Evolutionary conservation across 2,888 invertebrate species (phyloP).

Genomic region (Cistogaster globosa): DNA sequence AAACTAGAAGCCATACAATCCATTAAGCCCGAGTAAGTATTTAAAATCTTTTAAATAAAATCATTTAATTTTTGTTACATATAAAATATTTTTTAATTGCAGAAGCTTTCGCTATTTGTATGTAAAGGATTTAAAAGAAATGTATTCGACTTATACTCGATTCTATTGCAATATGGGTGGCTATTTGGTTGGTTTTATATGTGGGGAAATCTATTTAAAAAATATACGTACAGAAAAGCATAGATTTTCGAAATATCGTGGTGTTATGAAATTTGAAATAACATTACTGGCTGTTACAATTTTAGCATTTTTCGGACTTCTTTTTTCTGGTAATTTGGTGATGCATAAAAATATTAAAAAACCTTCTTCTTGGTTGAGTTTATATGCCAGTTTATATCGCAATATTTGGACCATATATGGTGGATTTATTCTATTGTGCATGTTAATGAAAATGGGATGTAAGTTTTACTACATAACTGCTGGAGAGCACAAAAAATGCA

Average conservation of each 20-base stretch:
- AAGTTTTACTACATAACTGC: slow-evolving; percentile 63
- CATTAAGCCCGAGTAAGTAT: slow-evolving; percentile 77
- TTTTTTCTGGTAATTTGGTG: slow-evolving; percentile 78
- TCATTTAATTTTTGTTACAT: background rate
- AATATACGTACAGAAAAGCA: slow-evolving; percentile 7
- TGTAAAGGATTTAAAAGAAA: slow-evolving; percentile 77
- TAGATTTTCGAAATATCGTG: slow-evolving; percentile 58
- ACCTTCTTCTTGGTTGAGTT: slow-evolving; percentile 79
- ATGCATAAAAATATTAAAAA: slow-evolving; percentile 77
- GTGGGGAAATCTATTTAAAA: slow-evolving; percentile 57
- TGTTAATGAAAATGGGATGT: slow-evolving; percentile 80
- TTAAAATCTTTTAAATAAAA: no score
- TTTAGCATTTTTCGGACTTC: slow-evolving; percentile 67
- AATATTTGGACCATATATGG: slow-evolving; percentile 81
- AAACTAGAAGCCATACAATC: slow-evolving; percentile 77
- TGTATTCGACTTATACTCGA: slow-evolving; percentile 77
- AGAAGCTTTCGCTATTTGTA: slow-evolving; percentile 79
- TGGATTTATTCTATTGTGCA: slow-evolving; percentile 76
- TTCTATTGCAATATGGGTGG: slow-evolving; percentile 80
- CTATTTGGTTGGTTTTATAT: slow-evolving; percentile 76
- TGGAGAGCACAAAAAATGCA: no score
- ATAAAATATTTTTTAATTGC: slow-evolving; percentile 2
- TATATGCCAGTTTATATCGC: slow-evolving; percentile 82
- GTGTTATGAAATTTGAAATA: slow-evolving; percentile 72
- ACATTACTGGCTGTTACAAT: slow-evolving; percentile 71